Base-by-base conservation (phyloP, 2,888 invertebrate genomes). In the Sphaerophoria taeniata region DNA sequence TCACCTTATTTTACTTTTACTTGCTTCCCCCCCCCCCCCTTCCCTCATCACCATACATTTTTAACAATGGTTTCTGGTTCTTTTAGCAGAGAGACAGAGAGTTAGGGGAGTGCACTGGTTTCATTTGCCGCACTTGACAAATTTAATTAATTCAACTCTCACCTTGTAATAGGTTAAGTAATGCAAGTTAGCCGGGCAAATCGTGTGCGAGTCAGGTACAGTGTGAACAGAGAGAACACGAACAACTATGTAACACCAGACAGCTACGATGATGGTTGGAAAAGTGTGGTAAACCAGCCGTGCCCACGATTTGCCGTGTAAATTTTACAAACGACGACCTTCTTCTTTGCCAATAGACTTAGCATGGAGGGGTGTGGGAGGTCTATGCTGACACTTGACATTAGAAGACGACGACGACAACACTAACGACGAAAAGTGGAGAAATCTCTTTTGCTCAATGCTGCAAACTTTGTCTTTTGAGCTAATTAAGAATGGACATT, bases 401-500 rank as follows among this genome's bases (percentile, higher is more conserved):
- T 24, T 24, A 24, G 24, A 24, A 24, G 24, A 7, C 39, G 39
- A 39, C 43, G 24, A 24, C 24, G 2, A 24, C n/a, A n/a, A n/a
- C n/a, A n/a, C 12, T 9, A 9, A 43, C 43, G 58, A 60, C 73
- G 70, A 53, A 78, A 74, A 78, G 78, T 78, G 45, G 78, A 78
- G 81, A 81, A 75, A 77, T 67, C 72, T 83, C 56, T 65, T 61
- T 53, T 70, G 70, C 74, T 58, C 78, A 69, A 78, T 78, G 73
- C 73, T 83, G 24, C 58, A 83, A 83, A 83, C 63, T 74, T 70
- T 78, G 65, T 51, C 78, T 71, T 78, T 74, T 71, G 74, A 74
- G 51, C 83, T 83, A 83, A 83, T 83, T 83, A 83, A 83, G 73
- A 78, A 83, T 83, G 74, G 83, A 74, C 79, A 73, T 77, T 78